Evolutionary conservation across 2,113 vertebrate genomes (phyloP).

Genomic region (Labeo rohita): DNA sequence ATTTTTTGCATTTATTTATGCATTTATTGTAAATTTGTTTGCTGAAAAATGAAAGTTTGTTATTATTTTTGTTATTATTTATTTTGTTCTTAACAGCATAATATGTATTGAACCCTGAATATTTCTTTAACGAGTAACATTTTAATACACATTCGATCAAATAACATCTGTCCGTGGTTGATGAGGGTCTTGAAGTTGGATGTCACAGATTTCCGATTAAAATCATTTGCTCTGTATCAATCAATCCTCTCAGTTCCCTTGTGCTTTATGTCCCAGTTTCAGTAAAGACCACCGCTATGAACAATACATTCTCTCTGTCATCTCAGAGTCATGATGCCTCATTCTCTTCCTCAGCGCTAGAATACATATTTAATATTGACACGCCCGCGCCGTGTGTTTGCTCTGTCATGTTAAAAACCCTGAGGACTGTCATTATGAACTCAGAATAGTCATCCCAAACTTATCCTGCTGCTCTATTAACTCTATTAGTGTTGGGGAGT

Average conservation of each 20-base stretch:
- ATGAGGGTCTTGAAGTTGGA: background rate
- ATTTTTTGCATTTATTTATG: background rate
- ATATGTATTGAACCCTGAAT: no score
- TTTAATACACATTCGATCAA: background rate
- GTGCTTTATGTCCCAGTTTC: background rate
- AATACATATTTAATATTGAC: background rate
- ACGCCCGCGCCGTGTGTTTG: constrained; percentile 1
- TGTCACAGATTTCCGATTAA: background rate
- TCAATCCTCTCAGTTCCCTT: background rate
- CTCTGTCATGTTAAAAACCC: background rate
- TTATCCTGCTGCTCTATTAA: background rate
- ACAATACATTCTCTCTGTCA: background rate
- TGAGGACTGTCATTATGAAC: background rate
- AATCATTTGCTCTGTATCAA: background rate
- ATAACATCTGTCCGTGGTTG: background rate
- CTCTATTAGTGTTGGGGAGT: constrained; percentile 9
- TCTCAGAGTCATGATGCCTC: background rate
- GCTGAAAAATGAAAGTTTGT: no score
- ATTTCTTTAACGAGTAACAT: no score
- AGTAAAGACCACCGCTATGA: background rate
- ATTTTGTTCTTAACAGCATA: no score
- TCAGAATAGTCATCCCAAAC: background rate
- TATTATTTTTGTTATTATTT: no score
- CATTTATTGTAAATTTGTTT: background rate
- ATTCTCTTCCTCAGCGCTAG: background rate